These are phyloP conservation scores for Rhamphomyia laevipes DNA, from an alignment of 2,888 invertebrate species.

Conservation along the genomic window DNA sequence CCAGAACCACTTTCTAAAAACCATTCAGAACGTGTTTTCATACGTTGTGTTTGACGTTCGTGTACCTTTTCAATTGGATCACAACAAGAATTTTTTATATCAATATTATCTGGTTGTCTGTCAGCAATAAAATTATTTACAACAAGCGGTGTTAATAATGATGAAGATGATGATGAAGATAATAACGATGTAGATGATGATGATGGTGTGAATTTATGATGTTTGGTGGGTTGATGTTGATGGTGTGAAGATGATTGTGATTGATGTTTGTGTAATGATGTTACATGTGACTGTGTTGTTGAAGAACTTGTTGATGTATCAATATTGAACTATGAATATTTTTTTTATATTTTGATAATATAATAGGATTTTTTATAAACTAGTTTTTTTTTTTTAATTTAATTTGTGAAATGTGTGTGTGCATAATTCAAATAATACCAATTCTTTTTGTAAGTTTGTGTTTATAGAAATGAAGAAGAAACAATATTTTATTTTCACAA, in stretches of 20 bases:
- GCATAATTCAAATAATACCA: too few relatives aligned
- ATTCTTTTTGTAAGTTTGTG: too few relatives aligned
- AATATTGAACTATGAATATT: background rate
- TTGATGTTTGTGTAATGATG: too few relatives aligned
- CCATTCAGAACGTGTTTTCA: conserved; percentile 97
- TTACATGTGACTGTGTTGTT: background rate
- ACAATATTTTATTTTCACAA: too few relatives aligned
- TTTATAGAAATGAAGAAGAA: too few relatives aligned
- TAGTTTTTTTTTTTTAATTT: too few relatives aligned
- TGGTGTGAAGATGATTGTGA: too few relatives aligned
- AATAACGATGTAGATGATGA: background rate
- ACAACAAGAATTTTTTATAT: background rate
- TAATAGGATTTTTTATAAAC: too few relatives aligned
- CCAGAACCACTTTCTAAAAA: conserved; percentile 50
- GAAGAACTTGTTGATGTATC: background rate
- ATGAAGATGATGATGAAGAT: background rate
- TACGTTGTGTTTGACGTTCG: conserved; percentile 90
- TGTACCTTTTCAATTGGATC: conserved; percentile 54
- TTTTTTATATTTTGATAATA: background rate
- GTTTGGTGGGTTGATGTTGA: background rate
- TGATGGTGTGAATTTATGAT: background rate
- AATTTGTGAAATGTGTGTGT: too few relatives aligned
- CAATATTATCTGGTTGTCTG: background rate
- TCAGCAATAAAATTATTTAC: too few relatives aligned
- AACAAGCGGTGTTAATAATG: too few relatives aligned